Conservation (phyloP, 64 coral and sea anemone genomes). For the Montipora cactus region DNA sequence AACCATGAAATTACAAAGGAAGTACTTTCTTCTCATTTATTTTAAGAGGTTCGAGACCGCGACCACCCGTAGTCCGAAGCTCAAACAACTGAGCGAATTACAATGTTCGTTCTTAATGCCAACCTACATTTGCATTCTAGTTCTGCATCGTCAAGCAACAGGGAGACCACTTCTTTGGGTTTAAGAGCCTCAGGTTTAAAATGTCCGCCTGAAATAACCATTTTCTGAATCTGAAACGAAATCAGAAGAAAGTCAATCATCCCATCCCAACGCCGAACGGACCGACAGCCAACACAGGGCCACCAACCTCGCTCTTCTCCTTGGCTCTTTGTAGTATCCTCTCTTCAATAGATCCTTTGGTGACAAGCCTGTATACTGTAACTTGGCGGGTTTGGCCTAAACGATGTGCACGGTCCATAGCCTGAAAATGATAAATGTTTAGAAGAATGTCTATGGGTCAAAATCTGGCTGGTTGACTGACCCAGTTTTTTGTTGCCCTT, state of each 20-base stretch:
- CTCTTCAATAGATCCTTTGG: constrained; percentile 95
- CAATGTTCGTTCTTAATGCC: not conserved
- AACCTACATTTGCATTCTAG: constrained; percentile 95
- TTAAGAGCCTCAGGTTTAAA: constrained; percentile 99
- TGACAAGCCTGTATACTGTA: constrained; percentile 94
- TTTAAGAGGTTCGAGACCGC: too few species aligned
- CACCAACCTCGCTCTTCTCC: constrained; percentile 93
- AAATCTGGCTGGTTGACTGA: not conserved
- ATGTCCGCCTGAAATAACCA: constrained; percentile 99
- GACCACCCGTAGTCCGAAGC: too few species aligned
- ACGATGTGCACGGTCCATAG: constrained; percentile 98
- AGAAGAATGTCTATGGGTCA: not conserved
- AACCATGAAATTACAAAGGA: too few species aligned
- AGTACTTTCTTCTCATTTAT: too few species aligned
- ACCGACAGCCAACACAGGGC: not conserved
- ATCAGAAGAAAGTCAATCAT: not conserved
- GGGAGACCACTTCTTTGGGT: constrained; percentile 97
- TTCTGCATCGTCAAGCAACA: constrained; percentile 94
- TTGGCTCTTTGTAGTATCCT: constrained; percentile 97
- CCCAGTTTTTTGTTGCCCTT: not conserved
- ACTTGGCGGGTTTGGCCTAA: constrained; percentile 97
- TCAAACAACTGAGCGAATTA: too few species aligned
- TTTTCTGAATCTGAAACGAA: constrained; percentile 91
- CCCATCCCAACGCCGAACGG: not conserved
- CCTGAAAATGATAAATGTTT: constrained; percentile 14